Percentiles rank a stretch among this genome's conserved stretches.
Evolutionary conservation across 2,888 invertebrate species (phyloP).

Genomic region (Standfussiana lucernea): DNA sequence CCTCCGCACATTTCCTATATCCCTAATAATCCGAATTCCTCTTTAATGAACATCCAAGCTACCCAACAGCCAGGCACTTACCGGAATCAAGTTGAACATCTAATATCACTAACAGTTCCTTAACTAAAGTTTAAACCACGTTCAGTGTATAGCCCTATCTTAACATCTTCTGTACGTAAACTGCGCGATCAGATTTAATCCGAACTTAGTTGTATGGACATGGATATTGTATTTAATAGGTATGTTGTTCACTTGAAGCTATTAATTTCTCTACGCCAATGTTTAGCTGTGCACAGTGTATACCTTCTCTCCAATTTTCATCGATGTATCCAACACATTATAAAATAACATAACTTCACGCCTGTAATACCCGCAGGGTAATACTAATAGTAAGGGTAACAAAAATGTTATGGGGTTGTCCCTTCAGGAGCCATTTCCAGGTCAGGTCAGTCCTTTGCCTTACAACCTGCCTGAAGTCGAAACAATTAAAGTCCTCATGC

Average conservation of each 20-base stretch:
- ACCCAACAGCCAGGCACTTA: conserved; percentile 16
- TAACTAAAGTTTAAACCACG: conserved; percentile 48
- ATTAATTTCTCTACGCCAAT: too few species aligned
- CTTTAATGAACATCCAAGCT: conserved; percentile 31
- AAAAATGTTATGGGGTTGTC: too few species aligned
- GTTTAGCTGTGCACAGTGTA: too few species aligned
- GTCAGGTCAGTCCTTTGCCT: too few species aligned
- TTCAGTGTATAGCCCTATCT: conserved; percentile 25
- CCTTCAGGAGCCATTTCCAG: too few species aligned
- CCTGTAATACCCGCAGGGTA: too few species aligned
- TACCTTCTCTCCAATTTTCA: too few species aligned
- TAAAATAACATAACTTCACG: too few species aligned
- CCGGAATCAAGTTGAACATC: conserved; percentile 30
- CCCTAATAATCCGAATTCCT: conserved; percentile 14
- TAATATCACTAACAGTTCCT: conserved; percentile 39
- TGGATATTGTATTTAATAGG: conserved; percentile 31
- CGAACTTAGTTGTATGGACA: conserved; percentile 41
- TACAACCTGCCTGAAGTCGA: too few species aligned
- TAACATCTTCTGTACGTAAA: conserved; percentile 17
- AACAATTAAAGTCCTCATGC: too few species aligned
- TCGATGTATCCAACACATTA: too few species aligned
- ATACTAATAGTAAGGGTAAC: too few species aligned
- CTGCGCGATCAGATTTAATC: conserved; percentile 63
- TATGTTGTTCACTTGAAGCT: conserved; percentile 18
- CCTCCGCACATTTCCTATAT: neutral